Base-by-base conservation (phyloP, 2,797 vertebrate genomes). In the Alca torda region DNA sequence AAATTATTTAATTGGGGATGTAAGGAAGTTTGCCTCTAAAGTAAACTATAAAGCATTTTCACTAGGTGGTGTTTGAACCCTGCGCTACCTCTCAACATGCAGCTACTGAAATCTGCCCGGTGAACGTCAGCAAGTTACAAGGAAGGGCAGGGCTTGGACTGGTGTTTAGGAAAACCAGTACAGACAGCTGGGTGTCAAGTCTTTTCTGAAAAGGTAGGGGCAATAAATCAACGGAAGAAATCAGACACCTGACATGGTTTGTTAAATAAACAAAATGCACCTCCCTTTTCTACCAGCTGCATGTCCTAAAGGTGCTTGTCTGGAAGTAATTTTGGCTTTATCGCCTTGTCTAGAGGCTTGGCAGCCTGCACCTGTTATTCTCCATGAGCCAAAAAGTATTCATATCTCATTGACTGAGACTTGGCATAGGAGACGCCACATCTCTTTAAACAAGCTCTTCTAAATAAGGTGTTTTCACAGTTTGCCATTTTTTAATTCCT, bases 391-490 rank as follows among this genome's bases (percentile, higher is more conserved):
- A 74, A 30, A 37, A 73, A 78, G 31, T 35, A 75, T 84, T 92
- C 60, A 53, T 26, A 56, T 35, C 56, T 77, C 39, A 57, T 69
- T 39, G 46, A 50, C 50, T 77, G 84, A 74, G 41, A 45, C 37
- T 90, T 78, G 61, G 54, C 60, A 70, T 21, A 76, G 43, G 87
- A 69, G 53, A 73, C n/a, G 43, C 25, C 65, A 50, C 37, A 64
- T 81, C n/a, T 73, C 70, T 77, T 87, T 59, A 73, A 95, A 73
- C 13, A 88, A 60, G 56, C 60, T 84, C 53, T 88, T 78, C 61
- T 88, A 92, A 92, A 74, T 43, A 81, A 77, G 46, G 46, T 69
- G 72, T 60, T 95, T 90, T 78, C 92, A 84, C 65, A 78, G 56
- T 74, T 81, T 57, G 77, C 41, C 91, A 46, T 85, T 81, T 77